Evolutionary conservation across 2,113 vertebrate genomes (phyloP), one percentile per base, ranked within the genome.

Genomic region (Chlamydotis undulata): DNA sequence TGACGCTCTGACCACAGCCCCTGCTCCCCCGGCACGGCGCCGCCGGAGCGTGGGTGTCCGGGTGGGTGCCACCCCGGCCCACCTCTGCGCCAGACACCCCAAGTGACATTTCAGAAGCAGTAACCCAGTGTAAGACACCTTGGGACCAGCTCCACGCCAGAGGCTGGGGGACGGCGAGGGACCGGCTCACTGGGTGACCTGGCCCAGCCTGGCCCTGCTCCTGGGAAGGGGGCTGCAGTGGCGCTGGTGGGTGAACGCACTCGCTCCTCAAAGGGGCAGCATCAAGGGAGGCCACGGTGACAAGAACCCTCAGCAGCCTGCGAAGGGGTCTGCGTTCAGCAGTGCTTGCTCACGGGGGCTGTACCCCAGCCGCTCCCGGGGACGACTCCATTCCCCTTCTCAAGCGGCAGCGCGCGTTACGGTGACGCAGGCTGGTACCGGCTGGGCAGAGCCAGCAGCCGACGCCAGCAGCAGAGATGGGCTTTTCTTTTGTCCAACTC

Each of bases 31-130:
- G 9, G 55, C 22, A 25, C 5, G 9, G 17, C 6, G 28, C 35
- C 8, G 3, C 22, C 2, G 41, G 56, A 9, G 10, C 0, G 9
- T 2, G 33, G 50, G 3, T 22, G 19, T 4, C 24, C 1, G 13
- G 31, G 10, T 18, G 23, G 49, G 31, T 4, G 24, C 26, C 10
- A 7, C 10, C 24, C 55, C 0, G 25, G 26, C 15, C 16, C 23
- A 8, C 22, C 29, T 22, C 31, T 8, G 14, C 3, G 8, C 26
- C 5, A 1, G 23, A 33, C 21, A 0, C 63, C 13, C 50, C 50
- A 39, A 39, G 39, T 39, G 39, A 39, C 39, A 39, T 39, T 39
- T 39, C 39, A 10, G 39, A 39, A 39, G 39, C 39, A 39, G 39
- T 39, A 39, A 39, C 39, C 39, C 39, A 39, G 39, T 39, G 39